Base-by-base conservation (phyloP, 2,113 vertebrate genomes). In the Albula glossodonta region DNA sequence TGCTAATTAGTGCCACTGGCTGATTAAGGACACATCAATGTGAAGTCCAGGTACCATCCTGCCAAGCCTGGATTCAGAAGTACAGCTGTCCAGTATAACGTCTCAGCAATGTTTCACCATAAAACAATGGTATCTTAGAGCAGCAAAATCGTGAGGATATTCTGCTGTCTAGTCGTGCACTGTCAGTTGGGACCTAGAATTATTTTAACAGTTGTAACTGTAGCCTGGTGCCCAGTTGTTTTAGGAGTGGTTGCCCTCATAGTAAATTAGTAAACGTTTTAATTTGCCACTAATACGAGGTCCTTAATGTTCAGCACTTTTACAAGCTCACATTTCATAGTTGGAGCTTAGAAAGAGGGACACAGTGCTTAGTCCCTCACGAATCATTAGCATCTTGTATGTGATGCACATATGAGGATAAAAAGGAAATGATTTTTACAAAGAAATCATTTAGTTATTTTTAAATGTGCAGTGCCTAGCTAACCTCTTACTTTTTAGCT, bases 381-480 rank as follows among this genome's bases (percentile, higher is more conserved):
- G n/a, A 74, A 74, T 74, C 22, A 74, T 74, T 25, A 74, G 70
- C 8, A 31, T 74, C 70, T 79, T 50, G 19, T 48, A 48, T 79
- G 78, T 50, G 12, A 79, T 79, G 31, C 78, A 79, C 78, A 49
- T 15, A 17, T 79, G 31, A 50, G 48, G 41, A 79, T 48, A 79
- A 81, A 81, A 81, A 22, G n/a, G 51, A 52, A 12, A n/a, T 15
- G 11, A 25, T 81, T 52, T 53, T 53, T 22, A 51, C 12, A 12
- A 81, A 22, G 31, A 25, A 53, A 19, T 3, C 17, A 49, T 63
- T 41, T 17, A 53, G 63, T 63, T 52, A 31, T 83, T 70, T 52
- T 86, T 49, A 77, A 79, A 63, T 78, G 88, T 88, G 83, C 85
- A 86, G 87, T 88, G 86, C 83, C 88, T 88, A 82, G 31, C 60